These are phyloP conservation scores for Sminthurides aquaticus DNA, from an alignment of 2,888 invertebrate genomes.

Conservation along the genomic window DNA sequence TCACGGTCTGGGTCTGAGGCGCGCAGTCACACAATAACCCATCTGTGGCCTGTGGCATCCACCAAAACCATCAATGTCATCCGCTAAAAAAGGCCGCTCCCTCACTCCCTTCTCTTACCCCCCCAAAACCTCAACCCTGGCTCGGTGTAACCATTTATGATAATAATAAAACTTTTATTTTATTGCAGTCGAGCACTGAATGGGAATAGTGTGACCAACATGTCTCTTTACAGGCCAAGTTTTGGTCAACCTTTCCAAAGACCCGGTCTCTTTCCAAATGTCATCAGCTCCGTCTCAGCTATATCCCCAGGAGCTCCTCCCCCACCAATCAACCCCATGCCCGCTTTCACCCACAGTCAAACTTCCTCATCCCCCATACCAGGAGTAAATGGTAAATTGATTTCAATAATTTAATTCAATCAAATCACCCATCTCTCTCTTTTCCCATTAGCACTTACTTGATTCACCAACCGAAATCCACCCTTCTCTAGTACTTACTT, in stretches of 20 bases:
- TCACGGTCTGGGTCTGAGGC: background rate
- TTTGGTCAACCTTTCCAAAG: conserved; percentile 39
- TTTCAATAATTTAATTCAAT: background rate
- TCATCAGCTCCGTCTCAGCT: conserved; percentile 31
- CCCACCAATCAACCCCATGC: conserved; percentile 13
- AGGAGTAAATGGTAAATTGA: background rate
- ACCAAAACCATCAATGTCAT: too few species aligned
- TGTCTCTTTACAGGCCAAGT: conserved; percentile 42
- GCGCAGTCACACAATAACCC: background rate
- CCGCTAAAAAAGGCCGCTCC: too few species aligned
- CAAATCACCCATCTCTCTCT: background rate
- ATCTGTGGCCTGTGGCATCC: background rate
- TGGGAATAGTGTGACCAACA: conserved; percentile 35
- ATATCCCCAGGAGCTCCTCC: conserved; percentile 21
- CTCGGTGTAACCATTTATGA: too few species aligned
- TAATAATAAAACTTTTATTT: too few species aligned
- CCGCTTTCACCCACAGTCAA: conserved; percentile 1
- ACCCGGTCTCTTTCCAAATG: conserved; percentile 36
- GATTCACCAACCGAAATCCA: too few species aligned
- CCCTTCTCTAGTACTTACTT: too few species aligned
- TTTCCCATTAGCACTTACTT: too few species aligned
- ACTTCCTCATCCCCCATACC: background rate
- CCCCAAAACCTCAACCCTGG: too few species aligned
- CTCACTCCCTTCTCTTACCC: too few species aligned
- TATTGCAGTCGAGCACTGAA: conserved; percentile 28